Evolutionary conservation across 2,797 vertebrate genomes (phyloP).

Genomic region (Okamejei kenojei): DNA sequence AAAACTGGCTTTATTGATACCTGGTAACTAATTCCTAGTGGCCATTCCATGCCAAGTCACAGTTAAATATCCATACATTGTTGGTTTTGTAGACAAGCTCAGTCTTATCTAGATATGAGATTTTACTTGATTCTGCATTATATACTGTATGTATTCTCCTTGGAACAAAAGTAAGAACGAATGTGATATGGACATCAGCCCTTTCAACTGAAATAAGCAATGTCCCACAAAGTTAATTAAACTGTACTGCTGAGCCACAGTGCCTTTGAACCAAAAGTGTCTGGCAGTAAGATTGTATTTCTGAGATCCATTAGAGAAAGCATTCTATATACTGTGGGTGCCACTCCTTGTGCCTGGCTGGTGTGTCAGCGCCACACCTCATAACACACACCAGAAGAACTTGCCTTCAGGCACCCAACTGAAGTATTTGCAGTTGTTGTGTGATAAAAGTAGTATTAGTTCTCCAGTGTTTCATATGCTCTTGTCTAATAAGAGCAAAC

Average conservation of each 20-base stretch:
- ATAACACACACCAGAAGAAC: neutral
- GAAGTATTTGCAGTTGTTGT: constrained; percentile 7
- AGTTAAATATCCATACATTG: neutral
- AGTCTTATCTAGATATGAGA: neutral
- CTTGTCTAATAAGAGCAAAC: neutral
- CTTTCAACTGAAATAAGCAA: neutral
- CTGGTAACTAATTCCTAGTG: neutral
- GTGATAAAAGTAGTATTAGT: neutral
- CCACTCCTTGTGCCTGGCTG: constrained; percentile 3
- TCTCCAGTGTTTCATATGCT: neutral
- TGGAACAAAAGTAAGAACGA: neutral
- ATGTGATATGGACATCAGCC: neutral
- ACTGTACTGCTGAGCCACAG: neutral
- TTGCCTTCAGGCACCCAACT: neutral
- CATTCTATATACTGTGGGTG: neutral
- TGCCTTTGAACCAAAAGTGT: neutral
- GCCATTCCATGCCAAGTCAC: neutral
- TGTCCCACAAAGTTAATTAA: neutral
- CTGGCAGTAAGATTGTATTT: neutral
- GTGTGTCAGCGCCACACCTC: neutral
- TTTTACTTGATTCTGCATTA: neutral
- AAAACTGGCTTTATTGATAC: neutral
- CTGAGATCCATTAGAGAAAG: neutral
- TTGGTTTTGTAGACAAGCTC: neutral
- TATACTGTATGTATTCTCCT: neutral